Percentiles rank a stretch among this genome's conserved stretches.
These are phyloP conservation scores for Balanococcus diminutus DNA, from an alignment of 2,888 invertebrate genomes.

Conservation along the genomic window DNA sequence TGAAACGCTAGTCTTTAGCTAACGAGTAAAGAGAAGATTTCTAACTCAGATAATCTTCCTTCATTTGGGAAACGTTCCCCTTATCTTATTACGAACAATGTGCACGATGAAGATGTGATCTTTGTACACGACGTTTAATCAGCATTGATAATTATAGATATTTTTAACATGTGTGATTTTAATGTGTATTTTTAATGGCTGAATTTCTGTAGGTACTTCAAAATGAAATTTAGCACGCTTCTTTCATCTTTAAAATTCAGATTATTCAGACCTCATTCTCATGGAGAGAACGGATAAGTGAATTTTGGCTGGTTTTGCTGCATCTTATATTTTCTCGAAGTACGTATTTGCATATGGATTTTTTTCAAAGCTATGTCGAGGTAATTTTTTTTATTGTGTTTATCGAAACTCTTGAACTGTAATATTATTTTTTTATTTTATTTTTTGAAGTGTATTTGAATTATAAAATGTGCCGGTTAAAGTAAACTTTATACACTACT, in stretches of 20 bases:
- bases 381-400: not conserved
- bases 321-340: not conserved
- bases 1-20: no score
- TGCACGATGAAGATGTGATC: not conserved
- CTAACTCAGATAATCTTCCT: no score
- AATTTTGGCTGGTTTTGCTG: not conserved
- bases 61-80: not conserved
- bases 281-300: not conserved
- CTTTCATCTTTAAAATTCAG: not conserved
- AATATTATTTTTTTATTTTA: no score
- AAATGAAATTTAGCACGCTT: constrained; percentile 16
- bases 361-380: not conserved
- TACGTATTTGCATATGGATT: not conserved
- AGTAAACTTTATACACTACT: no score
- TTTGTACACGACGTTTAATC: constrained; percentile 23
- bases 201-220: not conserved
- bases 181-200: constrained; percentile 3
- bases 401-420: not conserved
- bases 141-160: constrained; percentile 24
- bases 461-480: no score
- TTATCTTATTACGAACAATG: not conserved
- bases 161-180: constrained; percentile 1
- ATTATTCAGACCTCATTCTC: not conserved
- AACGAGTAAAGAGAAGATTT: no score
- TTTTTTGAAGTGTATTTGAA: no score